Conservation (phyloP, 2,113 vertebrate species). For the Apeltes quadracus region DNA sequence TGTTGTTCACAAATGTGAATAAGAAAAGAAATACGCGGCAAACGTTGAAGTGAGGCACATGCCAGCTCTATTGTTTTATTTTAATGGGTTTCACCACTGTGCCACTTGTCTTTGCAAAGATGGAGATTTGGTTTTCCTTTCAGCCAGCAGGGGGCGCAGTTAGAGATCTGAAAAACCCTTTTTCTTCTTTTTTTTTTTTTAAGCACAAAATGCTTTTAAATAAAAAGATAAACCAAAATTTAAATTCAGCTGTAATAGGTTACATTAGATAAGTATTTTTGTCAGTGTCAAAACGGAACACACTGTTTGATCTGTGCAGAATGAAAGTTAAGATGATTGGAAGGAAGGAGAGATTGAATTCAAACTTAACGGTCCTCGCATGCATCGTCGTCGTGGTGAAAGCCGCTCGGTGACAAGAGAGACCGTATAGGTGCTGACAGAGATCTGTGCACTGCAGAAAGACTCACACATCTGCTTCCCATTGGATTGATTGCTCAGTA, state of each 20-base stretch:
- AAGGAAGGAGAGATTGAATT: neutral
- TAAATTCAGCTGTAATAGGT: neutral
- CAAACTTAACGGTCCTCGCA: slow-evolving; percentile 12
- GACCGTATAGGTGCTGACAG: slow-evolving; percentile 25
- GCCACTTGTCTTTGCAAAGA: neutral
- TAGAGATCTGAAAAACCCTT: slow-evolving; percentile 27
- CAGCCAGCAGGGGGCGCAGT: slow-evolving; percentile 56
- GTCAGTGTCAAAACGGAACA: neutral
- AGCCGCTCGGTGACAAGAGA: slow-evolving; percentile 3
- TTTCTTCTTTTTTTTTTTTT: too few species aligned
- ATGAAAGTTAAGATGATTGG: neutral
- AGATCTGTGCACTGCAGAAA: slow-evolving; percentile 59
- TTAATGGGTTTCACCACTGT: neutral
- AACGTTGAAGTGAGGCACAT: neutral
- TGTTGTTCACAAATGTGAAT: slow-evolving; percentile 2
- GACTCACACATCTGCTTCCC: slow-evolving; percentile 35
- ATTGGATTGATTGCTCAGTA: slow-evolving; percentile 16
- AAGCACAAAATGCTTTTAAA: neutral
- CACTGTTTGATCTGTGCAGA: neutral
- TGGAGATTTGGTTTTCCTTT: slow-evolving; percentile 19
- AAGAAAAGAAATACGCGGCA: neutral
- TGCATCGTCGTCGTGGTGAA: slow-evolving; percentile 20
- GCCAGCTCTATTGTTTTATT: neutral
- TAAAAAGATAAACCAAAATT: neutral
- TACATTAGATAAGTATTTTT: neutral